Evolutionary conservation across 1,140 invertebrate genomes (phyloP).

Genomic region (Dendrolimus kikuchii): DNA sequence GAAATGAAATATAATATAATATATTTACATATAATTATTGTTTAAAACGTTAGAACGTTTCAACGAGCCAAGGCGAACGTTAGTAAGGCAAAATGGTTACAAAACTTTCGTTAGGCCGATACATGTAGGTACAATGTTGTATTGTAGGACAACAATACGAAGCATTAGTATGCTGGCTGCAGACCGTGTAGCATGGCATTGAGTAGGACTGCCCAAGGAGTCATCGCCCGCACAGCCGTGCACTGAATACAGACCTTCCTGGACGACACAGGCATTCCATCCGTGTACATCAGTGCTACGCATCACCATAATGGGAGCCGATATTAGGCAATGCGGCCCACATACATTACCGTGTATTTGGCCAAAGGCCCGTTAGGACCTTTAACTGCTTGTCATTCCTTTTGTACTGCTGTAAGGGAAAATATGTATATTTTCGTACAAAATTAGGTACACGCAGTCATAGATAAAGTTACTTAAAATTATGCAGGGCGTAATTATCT

Average conservation of each 20-base stretch:
- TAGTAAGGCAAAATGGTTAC: constrained; percentile 57
- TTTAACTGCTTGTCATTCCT: constrained; percentile 21
- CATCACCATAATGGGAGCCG: constrained; percentile 40
- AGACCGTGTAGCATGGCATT: constrained; percentile 32
- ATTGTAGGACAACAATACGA: constrained; percentile 35
- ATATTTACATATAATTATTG: constrained; percentile 5
- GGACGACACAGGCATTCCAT: constrained; percentile 34
- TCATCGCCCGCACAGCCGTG: constrained; percentile 57
- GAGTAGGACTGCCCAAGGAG: constrained; percentile 49
- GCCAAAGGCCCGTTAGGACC: constrained; percentile 43
- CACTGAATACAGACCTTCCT: constrained; percentile 47
- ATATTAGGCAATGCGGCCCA: constrained; percentile 48
- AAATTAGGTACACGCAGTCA: too few species aligned
- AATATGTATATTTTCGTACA: too few species aligned
- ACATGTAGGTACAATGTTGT: constrained; percentile 23
- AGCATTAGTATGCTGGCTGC: constrained; percentile 57
- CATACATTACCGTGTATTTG: constrained; percentile 37
- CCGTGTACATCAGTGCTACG: constrained; percentile 32
- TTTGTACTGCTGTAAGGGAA: not conserved
- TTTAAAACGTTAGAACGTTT: constrained; percentile 52
- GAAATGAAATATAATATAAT: too few species aligned
- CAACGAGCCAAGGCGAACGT: constrained; percentile 53
- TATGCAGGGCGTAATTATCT: too few species aligned
- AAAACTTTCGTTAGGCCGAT: constrained; percentile 53
- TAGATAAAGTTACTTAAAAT: too few species aligned